Percentiles rank a stretch among this genome's conserved stretches.
Evolutionary conservation across 2,113 vertebrate species (phyloP).

Genomic region (Clinocottus analis): DNA sequence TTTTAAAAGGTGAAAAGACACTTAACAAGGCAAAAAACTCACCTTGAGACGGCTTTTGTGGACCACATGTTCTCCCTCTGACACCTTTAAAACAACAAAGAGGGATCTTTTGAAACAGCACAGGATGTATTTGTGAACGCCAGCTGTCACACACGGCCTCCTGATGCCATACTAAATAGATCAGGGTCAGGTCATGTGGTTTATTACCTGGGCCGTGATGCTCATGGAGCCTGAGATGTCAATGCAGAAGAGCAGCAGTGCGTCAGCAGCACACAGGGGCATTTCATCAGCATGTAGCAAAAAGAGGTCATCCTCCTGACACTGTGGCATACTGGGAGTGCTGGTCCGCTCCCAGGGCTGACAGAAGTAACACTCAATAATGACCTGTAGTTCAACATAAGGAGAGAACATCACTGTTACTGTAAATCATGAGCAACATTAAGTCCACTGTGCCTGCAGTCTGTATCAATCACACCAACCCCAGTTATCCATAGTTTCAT

Average conservation of each 20-base stretch:
- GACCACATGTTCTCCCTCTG: conserved; percentile 16
- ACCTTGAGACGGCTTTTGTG: conserved; percentile 76
- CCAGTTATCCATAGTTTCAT: conserved; percentile 13
- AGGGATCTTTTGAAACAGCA: not conserved
- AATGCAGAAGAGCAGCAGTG: conserved; percentile 78
- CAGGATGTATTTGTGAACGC: not conserved
- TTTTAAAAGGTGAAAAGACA: not conserved
- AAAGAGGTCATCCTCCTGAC: conserved; percentile 66
- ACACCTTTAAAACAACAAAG: conserved; percentile 62
- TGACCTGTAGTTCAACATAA: conserved; percentile 53
- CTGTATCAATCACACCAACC: not conserved
- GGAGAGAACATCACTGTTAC: not conserved
- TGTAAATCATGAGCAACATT: not conserved
- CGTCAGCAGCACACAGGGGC: conserved; percentile 1
- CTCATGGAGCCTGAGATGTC: conserved; percentile 80
- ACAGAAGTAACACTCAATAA: conserved; percentile 77
- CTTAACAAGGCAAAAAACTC: not conserved
- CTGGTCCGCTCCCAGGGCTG: conserved; percentile 21
- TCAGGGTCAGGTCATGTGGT: not conserved
- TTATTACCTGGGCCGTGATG: conserved; percentile 68
- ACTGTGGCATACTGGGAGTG: not conserved
- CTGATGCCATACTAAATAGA: not conserved
- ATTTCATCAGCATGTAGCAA: conserved; percentile 46
- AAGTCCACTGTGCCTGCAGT: not conserved
- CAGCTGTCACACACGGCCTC: not conserved